Base-by-base conservation (phyloP, 2,797 vertebrate genomes). In the Poliocrania exsul region DNA sequence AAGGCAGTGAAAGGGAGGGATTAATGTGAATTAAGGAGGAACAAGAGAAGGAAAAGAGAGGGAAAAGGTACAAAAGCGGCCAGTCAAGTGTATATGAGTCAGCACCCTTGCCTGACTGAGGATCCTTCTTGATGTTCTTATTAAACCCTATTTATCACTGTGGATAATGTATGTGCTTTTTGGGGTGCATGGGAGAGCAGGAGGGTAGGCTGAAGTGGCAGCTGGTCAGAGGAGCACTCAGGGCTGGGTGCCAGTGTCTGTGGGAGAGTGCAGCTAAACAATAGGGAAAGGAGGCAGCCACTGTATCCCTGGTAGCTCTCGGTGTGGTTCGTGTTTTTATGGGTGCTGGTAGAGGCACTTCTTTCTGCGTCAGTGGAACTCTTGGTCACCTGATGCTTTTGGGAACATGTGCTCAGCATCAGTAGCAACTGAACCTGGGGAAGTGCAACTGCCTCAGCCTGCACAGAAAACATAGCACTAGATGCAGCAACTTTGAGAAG, bases 191-290 rank as follows among this genome's bases (percentile, higher is more conserved):
- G 28, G 11, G 9, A 21, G 13, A 47, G 50, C 6, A 38, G 54
- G 38, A 74, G 28, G 17, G 44, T 5, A 62, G 3, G 9, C 23
- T 51, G 49, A 23, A 42, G 33, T 7, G 35, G 10, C 17, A 16
- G 4, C 5, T 47, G n/a, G 23, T 23, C 6, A 3, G 20, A 66
- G 47, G 14, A 54, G 3, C 14, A 4, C 2, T 0, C 35, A 28
- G 24, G 29, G 6, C 26, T 72, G 17, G 21, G 19, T 47, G 13
- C 16, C 16, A 42, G 23, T 3, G 2, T 8, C 12, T 15, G 6
- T 10, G 29, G 19, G 31, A 47, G 9, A 64, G 6, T 5, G 2
- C n/a, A 69, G 17, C 11, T 1, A 0, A 15, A 14, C 1, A 1
- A 9, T 13, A 64, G 14, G 19, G 24, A 21, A 11, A 19, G 31